Evolutionary conservation across 2,113 vertebrate species (phyloP).

Genomic region (Myotis davidii): DNA sequence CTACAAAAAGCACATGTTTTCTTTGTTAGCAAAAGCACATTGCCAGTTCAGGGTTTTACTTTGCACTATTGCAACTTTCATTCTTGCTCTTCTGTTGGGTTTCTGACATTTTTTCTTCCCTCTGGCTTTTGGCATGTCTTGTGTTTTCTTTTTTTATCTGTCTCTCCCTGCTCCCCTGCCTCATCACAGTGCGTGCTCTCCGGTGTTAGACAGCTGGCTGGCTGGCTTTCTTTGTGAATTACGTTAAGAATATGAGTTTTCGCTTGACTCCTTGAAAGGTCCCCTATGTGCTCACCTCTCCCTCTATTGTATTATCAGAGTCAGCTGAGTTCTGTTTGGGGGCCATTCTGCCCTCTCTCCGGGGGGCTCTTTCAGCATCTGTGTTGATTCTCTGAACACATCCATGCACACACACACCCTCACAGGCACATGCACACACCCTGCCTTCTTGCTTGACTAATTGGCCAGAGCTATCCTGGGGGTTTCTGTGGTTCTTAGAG

Average conservation of each 20-base stretch:
- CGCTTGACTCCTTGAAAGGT: not conserved
- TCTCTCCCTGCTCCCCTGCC: not conserved
- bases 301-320: not conserved
- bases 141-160: constrained; percentile 54
- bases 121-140: constrained; percentile 36
- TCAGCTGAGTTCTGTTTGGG: not conserved
- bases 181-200: not conserved
- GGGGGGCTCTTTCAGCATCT: not conserved
- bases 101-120: constrained; percentile 58
- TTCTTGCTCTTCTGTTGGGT: not conserved
- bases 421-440: not conserved
- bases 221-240: not conserved
- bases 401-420: not conserved
- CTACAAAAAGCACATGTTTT: not conserved
- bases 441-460: constrained; percentile 43
- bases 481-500: constrained; percentile 55
- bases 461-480: constrained; percentile 39
- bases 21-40: constrained; percentile 51
- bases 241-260: not conserved
- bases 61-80: not conserved
- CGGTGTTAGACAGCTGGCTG: not conserved
- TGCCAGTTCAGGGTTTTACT: not conserved
- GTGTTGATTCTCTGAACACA: not conserved
- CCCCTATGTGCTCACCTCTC: not conserved
- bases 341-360: not conserved